Conservation (phyloP, 1,140 invertebrate species). For the Drosophila sucinea region DNA sequence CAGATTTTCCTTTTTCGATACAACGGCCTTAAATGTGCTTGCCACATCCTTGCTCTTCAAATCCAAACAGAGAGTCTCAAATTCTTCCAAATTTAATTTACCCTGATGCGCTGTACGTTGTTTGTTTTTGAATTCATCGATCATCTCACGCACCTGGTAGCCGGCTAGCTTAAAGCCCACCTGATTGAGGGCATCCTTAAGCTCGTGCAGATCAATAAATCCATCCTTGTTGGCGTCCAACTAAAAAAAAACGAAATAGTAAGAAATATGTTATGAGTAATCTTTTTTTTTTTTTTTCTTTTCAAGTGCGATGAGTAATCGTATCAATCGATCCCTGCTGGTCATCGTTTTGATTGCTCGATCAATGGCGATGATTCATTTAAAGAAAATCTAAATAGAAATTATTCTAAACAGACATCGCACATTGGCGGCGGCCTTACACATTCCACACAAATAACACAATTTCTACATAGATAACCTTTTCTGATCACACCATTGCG, state of each 20-base stretch:
- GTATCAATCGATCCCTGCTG: background rate
- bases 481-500: background rate
- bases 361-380: background rate
- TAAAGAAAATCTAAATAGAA: background rate
- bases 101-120: slow-evolving; percentile 88
- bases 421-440: no score
- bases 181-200: slow-evolving; percentile 94
- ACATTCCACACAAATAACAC: background rate
- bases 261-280: slow-evolving; percentile 2
- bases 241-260: slow-evolving; percentile 85
- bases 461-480: background rate
- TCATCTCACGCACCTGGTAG: slow-evolving; percentile 94
- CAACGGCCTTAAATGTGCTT: slow-evolving; percentile 94
- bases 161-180: slow-evolving; percentile 97
- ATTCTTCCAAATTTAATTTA: slow-evolving; percentile 92
- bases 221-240: slow-evolving; percentile 96
- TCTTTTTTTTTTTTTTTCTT: background rate
- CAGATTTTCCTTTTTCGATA: slow-evolving; percentile 96
- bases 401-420: background rate
- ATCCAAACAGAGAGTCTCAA: slow-evolving; percentile 94
- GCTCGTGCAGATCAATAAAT: slow-evolving; percentile 93
- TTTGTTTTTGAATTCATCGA: slow-evolving; percentile 93
- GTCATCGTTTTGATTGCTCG: slow-evolving; percentile 3
- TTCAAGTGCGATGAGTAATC: slow-evolving; percentile 8
- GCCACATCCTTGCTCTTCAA: slow-evolving; percentile 95